A percentile compares a stretch with the other conserved stretches of the same genome.
Evolutionary conservation across 2,113 vertebrate genomes (phyloP).

Genomic region (Cavia aperea): DNA sequence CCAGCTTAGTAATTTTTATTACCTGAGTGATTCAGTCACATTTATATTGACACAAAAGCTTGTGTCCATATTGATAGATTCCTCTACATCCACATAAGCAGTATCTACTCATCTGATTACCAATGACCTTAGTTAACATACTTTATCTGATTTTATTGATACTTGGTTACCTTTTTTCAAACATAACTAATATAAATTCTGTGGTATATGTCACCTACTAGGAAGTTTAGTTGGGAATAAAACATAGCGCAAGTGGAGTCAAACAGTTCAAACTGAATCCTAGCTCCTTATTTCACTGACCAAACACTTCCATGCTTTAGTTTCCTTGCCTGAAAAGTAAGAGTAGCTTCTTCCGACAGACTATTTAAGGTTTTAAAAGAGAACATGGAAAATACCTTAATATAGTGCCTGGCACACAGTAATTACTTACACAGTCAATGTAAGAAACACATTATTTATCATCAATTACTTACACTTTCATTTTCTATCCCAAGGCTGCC

Average conservation of each 20-base stretch:
- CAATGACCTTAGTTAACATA: background rate
- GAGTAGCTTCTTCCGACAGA: background rate
- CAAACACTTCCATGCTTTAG: background rate
- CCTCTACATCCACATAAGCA: background rate
- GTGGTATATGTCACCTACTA: background rate
- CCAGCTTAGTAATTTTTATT: background rate
- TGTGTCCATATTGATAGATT: background rate
- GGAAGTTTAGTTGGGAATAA: background rate
- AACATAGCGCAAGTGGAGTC: background rate
- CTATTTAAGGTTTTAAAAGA: constrained; percentile 3
- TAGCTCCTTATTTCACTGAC: background rate
- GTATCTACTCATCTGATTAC: background rate
- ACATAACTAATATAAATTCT: constrained; percentile 16
- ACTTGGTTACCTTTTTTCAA: background rate
- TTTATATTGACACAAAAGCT: constrained; percentile 16
- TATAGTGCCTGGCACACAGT: background rate
- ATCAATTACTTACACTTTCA: constrained; percentile 10
- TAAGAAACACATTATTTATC: background rate
- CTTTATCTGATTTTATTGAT: background rate
- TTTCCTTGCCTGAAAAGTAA: constrained; percentile 23
- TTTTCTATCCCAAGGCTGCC: background rate
- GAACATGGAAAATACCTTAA: background rate
- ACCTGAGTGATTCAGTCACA: background rate
- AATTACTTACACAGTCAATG: constrained; percentile 10
- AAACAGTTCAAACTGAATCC: background rate